phyloP scores from a whole-genome alignment of 2,797 vertebrate genomes.

The Lemur catta region DNA sequence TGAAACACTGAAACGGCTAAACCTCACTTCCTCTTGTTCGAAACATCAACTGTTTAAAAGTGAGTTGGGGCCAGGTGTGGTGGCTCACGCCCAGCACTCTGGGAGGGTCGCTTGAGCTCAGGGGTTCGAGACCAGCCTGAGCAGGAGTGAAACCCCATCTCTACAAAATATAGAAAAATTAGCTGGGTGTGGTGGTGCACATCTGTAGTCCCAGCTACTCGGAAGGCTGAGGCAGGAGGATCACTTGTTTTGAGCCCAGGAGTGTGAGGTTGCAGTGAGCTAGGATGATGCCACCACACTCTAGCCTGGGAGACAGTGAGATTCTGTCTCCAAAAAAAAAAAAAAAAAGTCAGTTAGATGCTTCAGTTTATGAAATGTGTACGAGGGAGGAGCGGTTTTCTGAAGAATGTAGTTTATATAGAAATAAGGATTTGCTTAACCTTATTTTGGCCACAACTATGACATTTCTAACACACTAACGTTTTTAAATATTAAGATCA shows the following conservation, averaged over 20 bases:
- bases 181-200: background rate
- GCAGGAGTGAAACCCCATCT: background rate
- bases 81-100: background rate
- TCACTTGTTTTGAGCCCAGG: too few relatives aligned
- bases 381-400: background rate
- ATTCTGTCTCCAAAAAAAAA: background rate
- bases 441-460: background rate
- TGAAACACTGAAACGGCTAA: background rate
- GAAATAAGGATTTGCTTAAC: background rate
- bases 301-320: background rate
- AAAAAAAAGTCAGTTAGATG: background rate
- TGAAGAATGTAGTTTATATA: background rate
- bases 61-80: rapidly evolving
- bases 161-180: background rate
- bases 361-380: background rate
- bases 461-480: background rate
- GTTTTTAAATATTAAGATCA: background rate
- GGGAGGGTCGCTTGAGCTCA: background rate
- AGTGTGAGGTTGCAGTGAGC: background rate
- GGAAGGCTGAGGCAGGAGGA: too few relatives aligned
- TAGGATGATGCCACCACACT: background rate
- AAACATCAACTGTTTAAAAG: background rate
- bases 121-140: background rate
- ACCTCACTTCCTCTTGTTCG: background rate
- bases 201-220: background rate